Percentiles rank a stretch among this genome's conserved stretches.
Evolutionary conservation across 2,888 invertebrate genomes (phyloP).

Genomic region (Xestia c-nigrum): DNA sequence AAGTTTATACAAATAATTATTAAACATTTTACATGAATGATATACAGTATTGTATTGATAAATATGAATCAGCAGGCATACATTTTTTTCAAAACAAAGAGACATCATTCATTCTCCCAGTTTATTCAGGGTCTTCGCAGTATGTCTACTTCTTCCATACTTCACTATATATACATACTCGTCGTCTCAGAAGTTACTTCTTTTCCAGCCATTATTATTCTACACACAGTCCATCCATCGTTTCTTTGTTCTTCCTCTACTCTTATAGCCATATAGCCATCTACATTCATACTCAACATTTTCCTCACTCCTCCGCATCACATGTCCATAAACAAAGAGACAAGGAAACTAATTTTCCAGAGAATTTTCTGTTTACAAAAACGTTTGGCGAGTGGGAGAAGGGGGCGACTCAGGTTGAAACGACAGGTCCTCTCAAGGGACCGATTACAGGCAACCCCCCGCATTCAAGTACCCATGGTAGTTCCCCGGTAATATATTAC

Average conservation of each 20-base stretch:
- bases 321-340: conserved; percentile 14
- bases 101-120: neutral
- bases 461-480: conserved; percentile 42
- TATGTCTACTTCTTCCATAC: too few relatives aligned
- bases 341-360: conserved; percentile 60
- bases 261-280: too few relatives aligned
- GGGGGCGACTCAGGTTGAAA: conserved; percentile 63
- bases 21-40: neutral
- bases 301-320: too few relatives aligned
- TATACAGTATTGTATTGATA: neutral
- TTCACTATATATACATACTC: too few relatives aligned
- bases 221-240: too few relatives aligned
- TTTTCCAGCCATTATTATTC: too few relatives aligned
- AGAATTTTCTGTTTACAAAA: conserved; percentile 53
- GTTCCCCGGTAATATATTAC: conserved; percentile 67
- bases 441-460: conserved; percentile 67
- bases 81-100: conserved; percentile 1
- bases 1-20: neutral
- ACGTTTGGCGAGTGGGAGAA: conserved; percentile 52
- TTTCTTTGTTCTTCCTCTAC: too few relatives aligned
- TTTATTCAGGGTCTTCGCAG: too few relatives aligned
- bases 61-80: neutral
- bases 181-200: too few relatives aligned
- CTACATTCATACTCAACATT: too few relatives aligned
- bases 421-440: conserved; percentile 69